A percentile compares a stretch with the other conserved stretches of the same genome.
Evolutionary conservation across 2,797 vertebrate species (phyloP).

Genomic region (Myotis findleyi): DNA sequence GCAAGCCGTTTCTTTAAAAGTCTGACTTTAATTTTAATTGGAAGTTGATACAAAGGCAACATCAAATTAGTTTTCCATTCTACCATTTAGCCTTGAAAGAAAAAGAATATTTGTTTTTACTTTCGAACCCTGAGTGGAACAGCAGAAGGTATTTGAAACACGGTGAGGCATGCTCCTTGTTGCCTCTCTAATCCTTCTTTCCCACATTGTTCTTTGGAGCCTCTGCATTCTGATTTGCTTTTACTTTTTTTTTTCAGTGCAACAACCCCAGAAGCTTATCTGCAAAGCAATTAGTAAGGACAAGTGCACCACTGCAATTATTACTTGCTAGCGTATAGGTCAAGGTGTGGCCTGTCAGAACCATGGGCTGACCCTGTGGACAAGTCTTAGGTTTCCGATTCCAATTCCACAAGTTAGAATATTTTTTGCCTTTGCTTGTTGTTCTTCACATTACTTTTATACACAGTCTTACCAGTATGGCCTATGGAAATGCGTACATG

Average conservation of each 20-base stretch:
- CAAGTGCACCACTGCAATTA: not conserved
- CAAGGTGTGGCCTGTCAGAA: not conserved
- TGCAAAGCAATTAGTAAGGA: not conserved
- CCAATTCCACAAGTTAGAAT: not conserved
- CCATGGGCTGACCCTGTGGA: no score
- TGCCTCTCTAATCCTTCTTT: not conserved
- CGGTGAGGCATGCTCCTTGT: not conserved
- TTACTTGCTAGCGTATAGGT: not conserved
- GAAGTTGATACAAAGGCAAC: conserved; percentile 67
- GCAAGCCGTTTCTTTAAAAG: conserved; percentile 68
- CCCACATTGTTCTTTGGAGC: not conserved
- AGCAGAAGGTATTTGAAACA: conserved; percentile 30
- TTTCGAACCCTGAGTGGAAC: conserved; percentile 32
- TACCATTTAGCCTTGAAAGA: conserved; percentile 68
- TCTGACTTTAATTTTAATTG: conserved; percentile 76
- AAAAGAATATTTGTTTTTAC: conserved; percentile 41
- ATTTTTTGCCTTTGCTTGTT: not conserved
- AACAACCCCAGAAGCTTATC: not conserved
- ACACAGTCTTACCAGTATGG: not conserved
- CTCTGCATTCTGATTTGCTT: not conserved
- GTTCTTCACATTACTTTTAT: not conserved
- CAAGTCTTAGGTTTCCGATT: not conserved
- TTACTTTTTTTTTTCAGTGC: not conserved
- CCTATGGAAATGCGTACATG: not conserved
- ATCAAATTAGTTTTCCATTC: conserved; percentile 73